phyloP scores from a whole-genome alignment of 2,888 invertebrate genomes.

The Troglohyphantes excavatus region DNA sequence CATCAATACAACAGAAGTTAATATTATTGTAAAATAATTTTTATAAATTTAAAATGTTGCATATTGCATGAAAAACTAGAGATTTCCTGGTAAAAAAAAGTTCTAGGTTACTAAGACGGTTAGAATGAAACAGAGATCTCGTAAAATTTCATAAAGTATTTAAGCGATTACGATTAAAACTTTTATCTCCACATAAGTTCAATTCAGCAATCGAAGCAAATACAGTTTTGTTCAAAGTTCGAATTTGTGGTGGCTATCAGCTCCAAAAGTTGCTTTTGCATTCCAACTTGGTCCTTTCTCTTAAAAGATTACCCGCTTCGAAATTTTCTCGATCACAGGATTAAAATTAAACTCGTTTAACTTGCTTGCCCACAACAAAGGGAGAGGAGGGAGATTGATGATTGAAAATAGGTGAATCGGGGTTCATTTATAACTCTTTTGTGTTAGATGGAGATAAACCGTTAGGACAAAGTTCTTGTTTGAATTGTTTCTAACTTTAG shows the following conservation, averaged over 20 bases:
- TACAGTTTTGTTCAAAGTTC: constrained; percentile 9
- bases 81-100: too few relatives aligned
- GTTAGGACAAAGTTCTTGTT: constrained; percentile 32
- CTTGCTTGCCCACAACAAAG: not conserved
- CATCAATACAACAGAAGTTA: too few relatives aligned
- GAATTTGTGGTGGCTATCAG: not conserved
- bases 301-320: not conserved
- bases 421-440: constrained; percentile 53
- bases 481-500: constrained; percentile 25
- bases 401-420: constrained; percentile 1
- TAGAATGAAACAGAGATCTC: too few relatives aligned
- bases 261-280: not conserved
- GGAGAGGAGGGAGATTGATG: not conserved
- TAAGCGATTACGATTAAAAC: too few relatives aligned
- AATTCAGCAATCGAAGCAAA: not conserved
- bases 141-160: too few relatives aligned
- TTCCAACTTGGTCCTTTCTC: not conserved
- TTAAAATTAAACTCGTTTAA: constrained; percentile 25
- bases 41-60: too few relatives aligned
- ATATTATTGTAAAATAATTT: too few relatives aligned
- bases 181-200: not conserved
- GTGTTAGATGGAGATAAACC: not conserved
- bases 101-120: too few relatives aligned
- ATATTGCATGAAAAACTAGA: too few relatives aligned
- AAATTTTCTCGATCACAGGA: not conserved